Percentiles rank a stretch among this genome's conserved stretches.
Conservation (phyloP, 2,888 invertebrate species). For the Drosophila mimica region DNA sequence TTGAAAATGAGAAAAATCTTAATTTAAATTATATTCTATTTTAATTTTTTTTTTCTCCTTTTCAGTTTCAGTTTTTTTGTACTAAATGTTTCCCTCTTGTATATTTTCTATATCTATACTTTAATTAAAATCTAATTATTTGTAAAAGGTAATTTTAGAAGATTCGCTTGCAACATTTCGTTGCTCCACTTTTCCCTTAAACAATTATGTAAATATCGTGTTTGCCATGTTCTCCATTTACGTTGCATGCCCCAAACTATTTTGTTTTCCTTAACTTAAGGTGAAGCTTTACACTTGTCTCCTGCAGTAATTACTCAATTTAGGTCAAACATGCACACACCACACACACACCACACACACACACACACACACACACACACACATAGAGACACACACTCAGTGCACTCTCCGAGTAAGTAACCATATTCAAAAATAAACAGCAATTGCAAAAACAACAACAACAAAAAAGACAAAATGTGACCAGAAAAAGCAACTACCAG, state of each 20-base stretch:
- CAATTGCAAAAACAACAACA: constrained; percentile 29
- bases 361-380: neutral
- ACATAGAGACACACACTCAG: neutral
- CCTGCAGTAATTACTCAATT: constrained; percentile 17
- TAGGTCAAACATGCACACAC: constrained; percentile 6
- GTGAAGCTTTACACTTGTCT: constrained; percentile 2
- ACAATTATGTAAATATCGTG: neutral
- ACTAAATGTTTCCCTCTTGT: too few relatives aligned
- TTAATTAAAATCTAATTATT: neutral
- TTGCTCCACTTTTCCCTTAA: neutral
- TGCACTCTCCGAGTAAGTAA: constrained; percentile 2
- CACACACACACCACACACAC: neutral
- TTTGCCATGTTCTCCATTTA: neutral
- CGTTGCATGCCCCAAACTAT: neutral
- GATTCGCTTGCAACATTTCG: neutral
- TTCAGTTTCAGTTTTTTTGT: too few relatives aligned
- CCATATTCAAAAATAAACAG: constrained; percentile 37
- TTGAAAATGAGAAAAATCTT: neutral
- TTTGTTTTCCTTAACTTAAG: neutral
- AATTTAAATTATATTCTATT: neutral
- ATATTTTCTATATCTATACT: neutral
- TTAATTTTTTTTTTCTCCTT: neutral
- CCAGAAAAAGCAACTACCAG: neutral
- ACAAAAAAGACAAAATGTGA: neutral
- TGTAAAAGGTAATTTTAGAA: neutral